Evolutionary conservation across 2,888 invertebrate genomes (phyloP).

Genomic region (Tiliacea citrago): DNA sequence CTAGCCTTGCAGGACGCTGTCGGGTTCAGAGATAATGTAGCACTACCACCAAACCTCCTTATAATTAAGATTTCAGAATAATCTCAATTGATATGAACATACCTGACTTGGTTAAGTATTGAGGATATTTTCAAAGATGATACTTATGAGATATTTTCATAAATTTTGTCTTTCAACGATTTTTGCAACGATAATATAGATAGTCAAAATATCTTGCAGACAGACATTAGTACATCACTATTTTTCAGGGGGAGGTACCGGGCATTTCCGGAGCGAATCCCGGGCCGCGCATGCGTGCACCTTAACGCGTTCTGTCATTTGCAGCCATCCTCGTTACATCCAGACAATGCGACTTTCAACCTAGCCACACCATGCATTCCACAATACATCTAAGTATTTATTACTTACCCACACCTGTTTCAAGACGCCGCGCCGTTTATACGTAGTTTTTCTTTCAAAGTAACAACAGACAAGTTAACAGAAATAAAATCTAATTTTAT

Average conservation of each 20-base stretch:
- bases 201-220: slow-evolving; percentile 5
- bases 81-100: not conserved
- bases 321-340: slow-evolving; percentile 36
- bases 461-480: not conserved
- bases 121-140: not conserved
- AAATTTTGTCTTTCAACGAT: not conserved
- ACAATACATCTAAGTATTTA: not conserved
- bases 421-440: no score
- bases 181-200: not conserved
- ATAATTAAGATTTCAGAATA: not conserved
- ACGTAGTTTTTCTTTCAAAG: not conserved
- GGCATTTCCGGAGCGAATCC: slow-evolving; percentile 72
- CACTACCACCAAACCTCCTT: not conserved
- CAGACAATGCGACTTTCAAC: slow-evolving; percentile 30
- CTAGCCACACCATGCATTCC: not conserved
- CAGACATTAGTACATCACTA: slow-evolving; percentile 69
- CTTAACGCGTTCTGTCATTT: slow-evolving; percentile 66
- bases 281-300: slow-evolving; percentile 78
- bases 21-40: no score
- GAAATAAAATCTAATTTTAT: not conserved
- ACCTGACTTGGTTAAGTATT: not conserved
- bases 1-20: no score
- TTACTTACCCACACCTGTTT: no score
- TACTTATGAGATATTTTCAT: no score
- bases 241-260: slow-evolving; percentile 64